Evolutionary conservation across 2,113 vertebrate genomes (phyloP), one percentile per base, ranked within the genome.

Genomic region (Sterna hirundo): DNA sequence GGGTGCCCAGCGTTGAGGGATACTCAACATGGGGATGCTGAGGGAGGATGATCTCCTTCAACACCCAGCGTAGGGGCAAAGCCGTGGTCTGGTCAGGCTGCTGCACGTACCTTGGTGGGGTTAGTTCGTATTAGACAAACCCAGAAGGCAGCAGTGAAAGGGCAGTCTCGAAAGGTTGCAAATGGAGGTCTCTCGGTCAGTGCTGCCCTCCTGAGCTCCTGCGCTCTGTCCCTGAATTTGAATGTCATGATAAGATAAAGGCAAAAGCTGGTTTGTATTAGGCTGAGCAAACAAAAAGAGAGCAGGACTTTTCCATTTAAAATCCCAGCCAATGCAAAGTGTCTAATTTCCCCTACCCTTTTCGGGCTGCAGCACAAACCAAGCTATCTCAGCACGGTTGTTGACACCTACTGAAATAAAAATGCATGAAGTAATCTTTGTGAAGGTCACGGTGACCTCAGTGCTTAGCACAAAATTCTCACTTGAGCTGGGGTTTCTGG

Each of bases 161-260:
- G 47, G 70, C 62, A 72, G n/a, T 32, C 75, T 71, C 2, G 5
- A 82, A 85, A 88, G 79, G 71, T 27, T 77, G 60, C 42, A 74
- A 9, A 77, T 30, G 42, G 84, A 95, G 26, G 75, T 72, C 54
- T 82, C 42, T 81, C 34, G 13, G 61, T 29, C 70, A 42, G 42
- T 21, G 42, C 40, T 85, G 51, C 66, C 69, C 83, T 92, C 34
- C 77, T 7, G 57, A 84, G 74, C 74, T 61, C 49, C 40, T 21
- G 27, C 15, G 13, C 42, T 94, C 70, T 81, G 51, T 55, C 91
- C 38, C 80, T 70, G 78, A 80, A 86, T 93, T 80, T 88, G 95
- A 94, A 96, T 95, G 88, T 70, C 75, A 71, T 51, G 92, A 83
- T 94, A 94, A 95, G 94, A 91, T 91, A 87, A 94, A 95, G 91